Evolutionary conservation across 2,113 vertebrate species (phyloP), one percentile per base, ranked within the genome.

Genomic region (Paedocypris sp.): DNA sequence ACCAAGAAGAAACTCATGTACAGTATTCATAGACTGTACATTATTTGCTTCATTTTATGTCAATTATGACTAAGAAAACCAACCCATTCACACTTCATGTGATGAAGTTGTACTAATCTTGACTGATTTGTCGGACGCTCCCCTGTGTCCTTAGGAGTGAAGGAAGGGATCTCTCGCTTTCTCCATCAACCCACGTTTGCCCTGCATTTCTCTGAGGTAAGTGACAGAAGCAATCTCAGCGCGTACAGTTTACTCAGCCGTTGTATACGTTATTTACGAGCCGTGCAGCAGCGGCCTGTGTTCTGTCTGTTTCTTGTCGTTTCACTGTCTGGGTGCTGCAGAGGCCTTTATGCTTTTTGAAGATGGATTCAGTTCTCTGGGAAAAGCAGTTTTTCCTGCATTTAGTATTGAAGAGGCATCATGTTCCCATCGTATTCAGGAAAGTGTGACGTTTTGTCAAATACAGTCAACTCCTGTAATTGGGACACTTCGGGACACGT

Each of bases 151-250:
- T 12, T 22, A 4, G 8, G 52, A n/a, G 19, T 56, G 6, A 32
- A 43, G 32, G 25, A 58, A 58, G 26, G 32, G 54, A 29, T 56
- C 25, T 25, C 6, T 25, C 19, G 35, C 15, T 56, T 29, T n/a
- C 11, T 58, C 54, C 39, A 58, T 45, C 39, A 58, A 43, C 18
- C 16, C 54, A 45, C 39, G 10, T 42, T 43, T 58, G 54, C 12
- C 54, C 54, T 43, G 54, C 26, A 32, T 32, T 58, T 32, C 32
- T 45, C 39, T 19, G 13, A 13, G 38, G 39, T 58, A 32, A 45
- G 54, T 58, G 39, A 58, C 54, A 58, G 54, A 58, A 58, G 25
- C 54, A 43, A 32, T 58, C 53, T 29, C 38, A 32, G 38, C 53
- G 32, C 16, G 32, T 13, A 31, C 26, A 31, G 16, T 43, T 19